Evolutionary conservation across 2,888 invertebrate genomes (phyloP), one percentile per base, ranked within the genome.

Genomic region (Magallana nippona): DNA sequence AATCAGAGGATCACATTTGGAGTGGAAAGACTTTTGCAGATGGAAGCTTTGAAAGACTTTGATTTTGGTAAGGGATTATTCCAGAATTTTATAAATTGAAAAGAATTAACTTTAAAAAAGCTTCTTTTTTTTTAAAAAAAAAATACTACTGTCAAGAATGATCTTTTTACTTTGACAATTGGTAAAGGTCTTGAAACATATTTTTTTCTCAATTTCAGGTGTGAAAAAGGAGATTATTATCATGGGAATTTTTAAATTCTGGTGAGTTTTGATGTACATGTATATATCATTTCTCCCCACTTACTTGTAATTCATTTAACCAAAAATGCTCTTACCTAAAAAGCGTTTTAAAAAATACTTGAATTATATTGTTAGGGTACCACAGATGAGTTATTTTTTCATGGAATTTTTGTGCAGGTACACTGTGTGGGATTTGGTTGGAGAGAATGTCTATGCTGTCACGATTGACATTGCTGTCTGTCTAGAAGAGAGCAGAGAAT

Each of bases 1-100:
- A 77, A 87, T 44, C 56, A 84, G 13, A 71, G 63, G 19, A 13
- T 89, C 15, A 55, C 57, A 19, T 63, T 89, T 58, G 85, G 87
- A 11, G 84, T 89, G 11, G 87, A 87, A 71, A 81, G 80, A 79
- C 56, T 84, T n/a, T 32, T 79, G 19, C 27, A 77, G 22, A 84
- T 79, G 17, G 81, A 81, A 17, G 78, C 84, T 11, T 22, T 86
- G 60, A 56, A 79, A 57, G 86, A 84, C 10, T 86, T 82, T 82
- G 82, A 86, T 27, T 86, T 84, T 81, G 86, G 84, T 81, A 86
- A 81, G 44, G 3, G 44, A 44, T 44, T 8, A 44, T 44, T 44
- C 44, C 8, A 44, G 44, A 44, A 44, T 8, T 44, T 44, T 8
- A 44, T 44, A 8, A 44, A 44, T 5, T 44, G 5, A 44, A 44